Evolutionary conservation across 2,888 invertebrate species (phyloP).

Genomic region (Drosophila buzzatii): DNA sequence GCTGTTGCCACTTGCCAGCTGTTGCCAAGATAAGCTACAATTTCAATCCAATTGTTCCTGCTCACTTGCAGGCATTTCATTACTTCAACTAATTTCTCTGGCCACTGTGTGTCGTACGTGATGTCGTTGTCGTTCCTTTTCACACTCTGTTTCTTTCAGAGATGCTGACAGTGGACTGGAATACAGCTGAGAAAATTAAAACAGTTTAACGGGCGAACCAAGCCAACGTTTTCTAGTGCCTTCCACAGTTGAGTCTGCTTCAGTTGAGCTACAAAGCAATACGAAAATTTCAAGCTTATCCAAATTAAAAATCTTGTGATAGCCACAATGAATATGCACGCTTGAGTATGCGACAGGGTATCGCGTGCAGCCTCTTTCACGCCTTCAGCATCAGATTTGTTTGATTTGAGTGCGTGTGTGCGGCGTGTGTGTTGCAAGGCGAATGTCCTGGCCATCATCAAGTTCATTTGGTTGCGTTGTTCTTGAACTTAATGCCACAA

Average conservation of each 20-base stretch:
- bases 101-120: conserved; percentile 44
- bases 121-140: conserved; percentile 19
- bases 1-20: conserved; percentile 35
- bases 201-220: not conserved
- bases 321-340: not conserved
- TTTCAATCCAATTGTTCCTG: conserved; percentile 32
- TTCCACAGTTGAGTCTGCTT: not conserved
- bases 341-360: not conserved
- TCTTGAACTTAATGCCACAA: conserved; percentile 71
- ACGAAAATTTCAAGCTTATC: not conserved
- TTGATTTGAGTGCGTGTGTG: conserved; percentile 8
- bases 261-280: not conserved
- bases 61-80: conserved; percentile 17
- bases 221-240: not conserved
- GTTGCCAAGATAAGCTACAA: conserved; percentile 10
- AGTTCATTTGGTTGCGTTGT: conserved; percentile 67
- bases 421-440: conserved; percentile 43
- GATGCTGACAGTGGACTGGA: not conserved
- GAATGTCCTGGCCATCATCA: conserved; percentile 73
- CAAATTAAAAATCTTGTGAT: not conserved
- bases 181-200: not conserved
- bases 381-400: not conserved
- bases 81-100: conserved; percentile 26
- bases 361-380: not conserved
- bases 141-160: not conserved